Base-by-base conservation (phyloP, 2,113 vertebrate species). In the Sylvia atricapilla region DNA sequence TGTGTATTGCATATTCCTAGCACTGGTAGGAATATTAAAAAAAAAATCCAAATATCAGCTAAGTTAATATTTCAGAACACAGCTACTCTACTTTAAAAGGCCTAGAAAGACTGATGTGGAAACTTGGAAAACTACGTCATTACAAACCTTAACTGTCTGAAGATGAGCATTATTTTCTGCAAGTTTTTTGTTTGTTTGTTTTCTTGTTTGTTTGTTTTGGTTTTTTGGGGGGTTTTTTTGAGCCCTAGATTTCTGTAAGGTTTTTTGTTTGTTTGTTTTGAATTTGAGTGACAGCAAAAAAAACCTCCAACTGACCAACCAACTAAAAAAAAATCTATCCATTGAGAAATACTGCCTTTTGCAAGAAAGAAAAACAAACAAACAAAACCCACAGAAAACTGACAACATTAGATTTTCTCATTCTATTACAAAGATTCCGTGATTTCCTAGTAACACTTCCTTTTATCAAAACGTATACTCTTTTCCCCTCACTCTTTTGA, bases 301-400 rank as follows among this genome's bases (percentile, higher is more conserved):
- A 50, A 41, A 4, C 0, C 4, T 0, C 4, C 4, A 63, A 46
- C 8, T 9, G 63, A 47, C 4, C 21, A 68, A 53, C 9, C 11
- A 64, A 47, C 3, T 13, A 63, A 70, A 33, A 70, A 33, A 30
- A 33, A 41, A 23, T 4, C 17, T 73, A 68, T 13, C 6, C 6
- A 25, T 7, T 63, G 8, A 84, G 8, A 84, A 73, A 81, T 21
- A 35, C 9, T 27, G 24, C 10, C 13, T 82, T 70, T 15, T 69
- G 23, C 13, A 70, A 78, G 4, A 21, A 4, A 30, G 6, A 30
- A 2, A n/a, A n/a, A 8, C 13, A 37, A 37, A 41, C 11, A 41
- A 41, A 41, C 41, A 41, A 41, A 41, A 41, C 41, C 39, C 8
- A 41, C 46, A 50, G 16, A 33, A 68, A 41, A 20, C 11, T 33